Evolutionary conservation across 2,888 invertebrate species (phyloP).

Genomic region (Tanaodytes sp.): DNA sequence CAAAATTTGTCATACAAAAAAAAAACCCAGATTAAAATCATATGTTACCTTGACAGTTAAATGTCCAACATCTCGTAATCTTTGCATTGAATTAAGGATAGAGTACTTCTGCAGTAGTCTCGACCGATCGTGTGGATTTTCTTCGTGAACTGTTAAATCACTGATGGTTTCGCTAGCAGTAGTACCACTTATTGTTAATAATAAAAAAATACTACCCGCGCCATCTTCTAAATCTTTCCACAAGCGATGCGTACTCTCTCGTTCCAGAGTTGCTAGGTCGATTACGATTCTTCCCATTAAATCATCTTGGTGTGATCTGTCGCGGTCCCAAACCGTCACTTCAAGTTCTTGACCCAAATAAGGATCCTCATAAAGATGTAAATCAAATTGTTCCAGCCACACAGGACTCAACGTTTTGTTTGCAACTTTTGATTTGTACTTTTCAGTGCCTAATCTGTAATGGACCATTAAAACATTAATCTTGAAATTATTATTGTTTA

Average conservation of each 20-base stretch:
- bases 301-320: slow-evolving; percentile 87
- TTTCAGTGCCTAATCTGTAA: slow-evolving; percentile 92
- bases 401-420: slow-evolving; percentile 89
- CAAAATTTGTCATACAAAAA: no score
- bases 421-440: slow-evolving; percentile 94
- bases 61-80: slow-evolving; percentile 91
- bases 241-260: slow-evolving; percentile 92
- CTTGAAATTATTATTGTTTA: no score
- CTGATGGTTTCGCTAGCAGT: slow-evolving; percentile 94
- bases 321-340: slow-evolving; percentile 92
- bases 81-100: slow-evolving; percentile 77
- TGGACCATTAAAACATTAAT: no score
- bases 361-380: slow-evolving; percentile 92
- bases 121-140: slow-evolving; percentile 82
- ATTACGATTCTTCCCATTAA: slow-evolving; percentile 88
- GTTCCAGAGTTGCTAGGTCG: slow-evolving; percentile 86
- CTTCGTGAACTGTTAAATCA: slow-evolving; percentile 88
- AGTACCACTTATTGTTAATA: slow-evolving; percentile 95
- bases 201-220: slow-evolving; percentile 86
- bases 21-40: no score
- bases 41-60: slow-evolving; percentile 91
- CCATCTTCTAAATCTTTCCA: slow-evolving; percentile 93
- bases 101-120: slow-evolving; percentile 65
- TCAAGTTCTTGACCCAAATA: slow-evolving; percentile 89
- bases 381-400: slow-evolving; percentile 98